Percentiles rank a stretch among this genome's conserved stretches.
Evolutionary conservation across 2,113 vertebrate species (phyloP).

Genomic region (Myocastor coypus): DNA sequence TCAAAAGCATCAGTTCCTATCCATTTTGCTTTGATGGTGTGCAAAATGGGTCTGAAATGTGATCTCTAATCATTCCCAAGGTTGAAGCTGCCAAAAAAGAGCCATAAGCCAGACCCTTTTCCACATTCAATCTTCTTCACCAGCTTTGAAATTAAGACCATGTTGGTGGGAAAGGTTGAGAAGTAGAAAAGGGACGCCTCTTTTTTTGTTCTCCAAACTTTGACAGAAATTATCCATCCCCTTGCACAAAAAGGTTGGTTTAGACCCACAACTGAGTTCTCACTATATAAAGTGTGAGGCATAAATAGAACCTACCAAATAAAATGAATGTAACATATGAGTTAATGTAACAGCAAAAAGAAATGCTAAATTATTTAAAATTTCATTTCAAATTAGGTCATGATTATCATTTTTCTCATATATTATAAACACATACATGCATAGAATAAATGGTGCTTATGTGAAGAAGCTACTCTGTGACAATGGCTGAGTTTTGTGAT

Average conservation of each 20-base stretch:
- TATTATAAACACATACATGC: neutral
- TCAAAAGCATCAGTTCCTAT: slow-evolving; percentile 83
- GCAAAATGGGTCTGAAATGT: slow-evolving; percentile 86
- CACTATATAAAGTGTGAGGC: slow-evolving; percentile 62
- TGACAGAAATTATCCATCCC: slow-evolving; percentile 73
- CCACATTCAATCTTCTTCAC: slow-evolving; percentile 81
- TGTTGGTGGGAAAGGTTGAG: slow-evolving; percentile 53
- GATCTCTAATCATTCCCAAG: slow-evolving; percentile 88
- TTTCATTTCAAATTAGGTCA: slow-evolving; percentile 2
- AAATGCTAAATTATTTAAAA: slow-evolving; percentile 10
- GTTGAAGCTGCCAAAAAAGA: slow-evolving; percentile 84
- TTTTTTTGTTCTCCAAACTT: slow-evolving; percentile 59
- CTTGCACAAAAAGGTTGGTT: slow-evolving; percentile 46
- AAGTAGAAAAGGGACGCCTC: slow-evolving; percentile 60
- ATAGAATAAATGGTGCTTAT: neutral
- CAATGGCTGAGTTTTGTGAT: neutral
- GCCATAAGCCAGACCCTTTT: slow-evolving; percentile 84
- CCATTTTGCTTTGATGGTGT: slow-evolving; percentile 81
- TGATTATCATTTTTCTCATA: neutral
- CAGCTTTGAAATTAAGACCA: slow-evolving; percentile 83
- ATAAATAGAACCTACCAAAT: slow-evolving; percentile 45
- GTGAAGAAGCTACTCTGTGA: neutral
- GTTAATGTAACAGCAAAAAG: slow-evolving; percentile 14
- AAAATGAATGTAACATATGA: neutral
- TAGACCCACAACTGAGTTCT: slow-evolving; percentile 64